Evolutionary conservation across 2,888 invertebrate species (phyloP).

Genomic region (Drosophila niveifrons): DNA sequence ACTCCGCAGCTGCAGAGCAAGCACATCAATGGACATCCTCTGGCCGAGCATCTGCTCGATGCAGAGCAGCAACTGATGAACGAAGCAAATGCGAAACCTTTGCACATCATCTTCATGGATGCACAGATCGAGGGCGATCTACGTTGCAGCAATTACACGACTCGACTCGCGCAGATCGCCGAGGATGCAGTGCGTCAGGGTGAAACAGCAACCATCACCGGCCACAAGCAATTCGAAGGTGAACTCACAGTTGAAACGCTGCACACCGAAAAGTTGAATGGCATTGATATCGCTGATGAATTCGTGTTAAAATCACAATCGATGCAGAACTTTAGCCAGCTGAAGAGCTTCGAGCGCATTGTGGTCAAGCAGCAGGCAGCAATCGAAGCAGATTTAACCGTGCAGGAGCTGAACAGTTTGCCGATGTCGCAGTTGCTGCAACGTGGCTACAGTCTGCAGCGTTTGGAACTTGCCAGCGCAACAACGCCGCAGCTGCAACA

Average conservation of each 20-base stretch:
- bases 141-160: slow-evolving; percentile 56
- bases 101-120: slow-evolving; percentile 74
- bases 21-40: slow-evolving; percentile 66
- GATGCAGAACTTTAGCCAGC: slow-evolving; percentile 46
- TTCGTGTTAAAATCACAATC: slow-evolving; percentile 63
- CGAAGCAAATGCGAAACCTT: background rate
- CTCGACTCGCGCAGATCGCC: slow-evolving; percentile 67
- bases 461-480: slow-evolving; percentile 55
- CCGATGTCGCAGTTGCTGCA: slow-evolving; percentile 57
- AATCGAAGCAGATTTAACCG: slow-evolving; percentile 49
- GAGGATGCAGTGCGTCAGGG: slow-evolving; percentile 71
- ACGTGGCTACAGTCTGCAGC: slow-evolving; percentile 63
- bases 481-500: slow-evolving; percentile 56
- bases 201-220: slow-evolving; percentile 67
- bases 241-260: slow-evolving; percentile 56
- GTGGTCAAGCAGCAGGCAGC: slow-evolving; percentile 50
- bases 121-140: slow-evolving; percentile 69
- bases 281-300: slow-evolving; percentile 58
- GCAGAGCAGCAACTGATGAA: background rate
- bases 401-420: slow-evolving; percentile 63
- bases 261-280: slow-evolving; percentile 57
- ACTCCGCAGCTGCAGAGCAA: slow-evolving; percentile 56
- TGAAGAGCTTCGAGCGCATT: slow-evolving; percentile 70
- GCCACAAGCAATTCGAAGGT: slow-evolving; percentile 70
- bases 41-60: slow-evolving; percentile 67